Conservation (phyloP, 2,888 invertebrate species). For the Drosophila mettleri region DNA sequence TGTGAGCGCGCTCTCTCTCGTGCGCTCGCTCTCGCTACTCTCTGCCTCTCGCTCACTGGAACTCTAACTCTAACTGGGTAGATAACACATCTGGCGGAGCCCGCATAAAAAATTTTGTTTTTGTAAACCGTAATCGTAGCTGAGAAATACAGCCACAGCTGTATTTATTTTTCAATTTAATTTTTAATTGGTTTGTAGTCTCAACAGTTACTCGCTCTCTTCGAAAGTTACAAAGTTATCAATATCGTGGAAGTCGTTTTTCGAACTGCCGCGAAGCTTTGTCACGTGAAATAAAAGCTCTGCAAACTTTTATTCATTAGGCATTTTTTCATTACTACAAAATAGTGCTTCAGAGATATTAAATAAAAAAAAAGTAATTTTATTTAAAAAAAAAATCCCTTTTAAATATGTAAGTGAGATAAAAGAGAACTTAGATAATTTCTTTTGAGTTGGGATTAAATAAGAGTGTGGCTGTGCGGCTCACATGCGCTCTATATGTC, state of each 20-base stretch:
- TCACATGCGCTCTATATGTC: constrained; percentile 50
- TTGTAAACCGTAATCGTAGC: constrained; percentile 11
- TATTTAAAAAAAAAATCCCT: neutral
- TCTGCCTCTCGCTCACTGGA: constrained; percentile 7
- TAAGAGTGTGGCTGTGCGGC: neutral
- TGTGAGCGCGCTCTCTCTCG: constrained; percentile 17
- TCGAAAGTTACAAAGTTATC: constrained; percentile 36
- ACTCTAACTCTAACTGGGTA: constrained; percentile 19
- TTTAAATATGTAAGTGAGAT: neutral
- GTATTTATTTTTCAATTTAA: constrained; percentile 25
- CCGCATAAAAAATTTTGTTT: constrained; percentile 43
- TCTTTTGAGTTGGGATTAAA: neutral
- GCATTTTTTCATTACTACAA: constrained; percentile 23
- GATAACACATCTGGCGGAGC: constrained; percentile 52
- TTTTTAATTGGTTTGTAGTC: constrained; percentile 12
- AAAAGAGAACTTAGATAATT: neutral
- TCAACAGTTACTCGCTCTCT: constrained; percentile 19
- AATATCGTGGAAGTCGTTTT: constrained; percentile 46
- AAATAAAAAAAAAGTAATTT: neutral
- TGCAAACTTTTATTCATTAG: constrained; percentile 50
- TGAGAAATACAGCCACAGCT: constrained; percentile 17
- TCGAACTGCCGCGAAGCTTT: constrained; percentile 72
- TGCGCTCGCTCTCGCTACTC: constrained; percentile 3
- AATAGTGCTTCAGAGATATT: constrained; percentile 25
- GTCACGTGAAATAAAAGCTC: constrained; percentile 77